These are phyloP conservation scores for Hypomesus transpacificus DNA, from an alignment of 2,113 vertebrate species.

Conservation along the genomic window DNA sequence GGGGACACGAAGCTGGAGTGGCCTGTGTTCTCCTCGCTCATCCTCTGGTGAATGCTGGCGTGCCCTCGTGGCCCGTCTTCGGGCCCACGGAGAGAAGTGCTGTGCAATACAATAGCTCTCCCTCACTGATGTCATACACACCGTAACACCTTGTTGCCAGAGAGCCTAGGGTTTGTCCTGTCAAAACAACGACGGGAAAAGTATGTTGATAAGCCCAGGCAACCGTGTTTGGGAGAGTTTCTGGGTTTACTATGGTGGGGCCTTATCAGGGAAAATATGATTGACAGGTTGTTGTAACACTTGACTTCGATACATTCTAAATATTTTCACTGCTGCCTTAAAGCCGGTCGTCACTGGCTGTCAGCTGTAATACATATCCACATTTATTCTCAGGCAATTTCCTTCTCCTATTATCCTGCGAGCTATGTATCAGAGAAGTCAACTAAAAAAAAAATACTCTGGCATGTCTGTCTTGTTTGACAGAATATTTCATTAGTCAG, in stretches of 20 bases:
- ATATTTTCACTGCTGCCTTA: slow-evolving; percentile 13
- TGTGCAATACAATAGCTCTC: not conserved
- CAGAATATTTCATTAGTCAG: not conserved
- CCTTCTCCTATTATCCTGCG: slow-evolving; percentile 4
- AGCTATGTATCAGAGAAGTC: not conserved
- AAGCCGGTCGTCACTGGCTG: not conserved
- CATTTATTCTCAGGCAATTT: not conserved
- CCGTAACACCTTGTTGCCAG: not conserved
- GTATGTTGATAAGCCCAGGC: not conserved
- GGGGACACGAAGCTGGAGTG: not conserved
- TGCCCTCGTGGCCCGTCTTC: not conserved
- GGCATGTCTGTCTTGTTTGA: not conserved
- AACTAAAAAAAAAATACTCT: not conserved
- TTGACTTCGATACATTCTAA: slow-evolving; percentile 9
- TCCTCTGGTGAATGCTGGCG: not conserved
- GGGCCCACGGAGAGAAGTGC: too few species aligned
- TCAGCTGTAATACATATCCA: not conserved
- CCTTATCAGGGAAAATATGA: slow-evolving; percentile 30
- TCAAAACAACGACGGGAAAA: slow-evolving; percentile 7
- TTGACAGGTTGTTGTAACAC: slow-evolving; percentile 36
- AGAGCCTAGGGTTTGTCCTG: not conserved
- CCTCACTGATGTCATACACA: not conserved
- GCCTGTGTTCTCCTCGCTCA: not conserved
- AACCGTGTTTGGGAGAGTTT: not conserved
- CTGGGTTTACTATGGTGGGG: not conserved